A percentile compares a stretch with the other conserved stretches of the same genome.
Evolutionary conservation across 2,888 invertebrate species (phyloP).

Genomic region (Electrophaes corylata): DNA sequence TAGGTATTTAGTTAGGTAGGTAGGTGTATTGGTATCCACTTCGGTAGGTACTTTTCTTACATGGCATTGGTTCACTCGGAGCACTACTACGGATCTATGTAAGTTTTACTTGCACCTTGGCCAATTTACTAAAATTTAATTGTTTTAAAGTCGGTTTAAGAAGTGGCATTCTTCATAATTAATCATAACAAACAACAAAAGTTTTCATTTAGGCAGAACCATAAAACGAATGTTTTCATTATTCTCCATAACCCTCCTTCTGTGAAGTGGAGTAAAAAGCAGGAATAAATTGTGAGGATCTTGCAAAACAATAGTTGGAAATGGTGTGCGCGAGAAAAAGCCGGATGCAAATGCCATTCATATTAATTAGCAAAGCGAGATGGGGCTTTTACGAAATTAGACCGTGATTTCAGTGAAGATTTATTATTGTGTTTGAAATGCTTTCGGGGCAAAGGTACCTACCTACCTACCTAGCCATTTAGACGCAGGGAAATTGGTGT

Average conservation of each 20-base stretch:
- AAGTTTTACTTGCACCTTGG: no score
- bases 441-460: conserved; percentile 75
- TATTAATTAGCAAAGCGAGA: conserved; percentile 85
- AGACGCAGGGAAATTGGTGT: conserved; percentile 77
- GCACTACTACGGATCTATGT: no score
- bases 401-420: conserved; percentile 83
- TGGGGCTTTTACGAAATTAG: conserved; percentile 84
- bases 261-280: conserved; percentile 76
- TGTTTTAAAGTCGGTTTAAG: neutral
- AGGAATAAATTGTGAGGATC: conserved; percentile 82
- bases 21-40: no score
- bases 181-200: conserved; percentile 54
- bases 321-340: conserved; percentile 82
- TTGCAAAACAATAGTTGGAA: conserved; percentile 84
- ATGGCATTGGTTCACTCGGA: no score
- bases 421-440: conserved; percentile 83
- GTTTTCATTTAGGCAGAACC: conserved; percentile 63
- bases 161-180: conserved; percentile 24
- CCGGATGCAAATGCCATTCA: conserved; percentile 84
- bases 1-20: no score
- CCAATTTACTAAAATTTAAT: neutral
- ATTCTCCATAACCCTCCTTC: conserved; percentile 69
- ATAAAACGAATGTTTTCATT: conserved; percentile 70
- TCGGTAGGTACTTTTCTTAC: no score
- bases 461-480: conserved; percentile 61